A percentile compares a stretch with the other conserved stretches of the same genome.
Conservation (phyloP, 2,888 invertebrate genomes). For the Cremastinae sp. region DNA sequence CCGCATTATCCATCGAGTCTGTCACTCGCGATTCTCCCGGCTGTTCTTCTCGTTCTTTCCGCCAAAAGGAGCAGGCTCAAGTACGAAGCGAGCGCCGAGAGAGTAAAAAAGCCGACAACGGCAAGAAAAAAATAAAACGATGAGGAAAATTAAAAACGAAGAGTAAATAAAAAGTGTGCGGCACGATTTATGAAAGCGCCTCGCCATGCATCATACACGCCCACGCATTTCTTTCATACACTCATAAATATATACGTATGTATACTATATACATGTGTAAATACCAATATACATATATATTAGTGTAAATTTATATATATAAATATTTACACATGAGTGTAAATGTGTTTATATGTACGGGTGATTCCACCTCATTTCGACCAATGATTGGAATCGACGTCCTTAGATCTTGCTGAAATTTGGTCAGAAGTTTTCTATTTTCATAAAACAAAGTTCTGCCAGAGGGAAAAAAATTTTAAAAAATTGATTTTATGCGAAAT, state of each 20-base stretch:
- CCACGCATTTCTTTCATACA: conserved; percentile 69
- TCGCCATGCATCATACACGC: conserved; percentile 72
- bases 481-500: too few relatives aligned
- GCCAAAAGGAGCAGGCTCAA: conserved; percentile 17
- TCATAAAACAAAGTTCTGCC: too few relatives aligned
- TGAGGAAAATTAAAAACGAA: conserved; percentile 31
- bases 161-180: conserved; percentile 45
- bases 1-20: conserved; percentile 13
- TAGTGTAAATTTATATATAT: too few relatives aligned
- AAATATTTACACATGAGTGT: too few relatives aligned
- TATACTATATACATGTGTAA: background rate
- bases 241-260: conserved; percentile 6
- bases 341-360: too few relatives aligned
- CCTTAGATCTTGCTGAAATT: too few relatives aligned
- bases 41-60: conserved; percentile 16
- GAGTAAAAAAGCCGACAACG: conserved; percentile 1
- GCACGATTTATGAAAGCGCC: conserved; percentile 71
- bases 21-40: conserved; percentile 18
- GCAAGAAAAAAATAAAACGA: conserved; percentile 18
- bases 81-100: conserved; percentile 60
- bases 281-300: background rate
- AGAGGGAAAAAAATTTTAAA: too few relatives aligned
- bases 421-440: too few relatives aligned
- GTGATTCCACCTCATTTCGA: too few relatives aligned
- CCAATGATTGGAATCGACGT: too few relatives aligned